Evolutionary conservation across 2,797 vertebrate genomes (phyloP), one percentile per base, ranked within the genome.

Genomic region (Gobionotothen gibberifrons): DNA sequence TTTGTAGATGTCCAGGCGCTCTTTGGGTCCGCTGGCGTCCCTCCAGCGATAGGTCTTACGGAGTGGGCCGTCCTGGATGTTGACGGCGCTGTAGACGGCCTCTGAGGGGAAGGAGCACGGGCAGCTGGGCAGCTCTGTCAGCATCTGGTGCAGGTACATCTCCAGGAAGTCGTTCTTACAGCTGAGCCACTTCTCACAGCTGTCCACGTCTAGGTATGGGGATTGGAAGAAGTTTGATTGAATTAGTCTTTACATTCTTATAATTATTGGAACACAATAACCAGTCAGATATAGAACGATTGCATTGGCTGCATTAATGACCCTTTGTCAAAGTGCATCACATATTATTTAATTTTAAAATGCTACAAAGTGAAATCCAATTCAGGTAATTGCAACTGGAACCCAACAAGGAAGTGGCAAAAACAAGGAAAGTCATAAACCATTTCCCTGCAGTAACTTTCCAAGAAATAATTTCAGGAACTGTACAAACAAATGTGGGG

Each of bases 161-260:
- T 93, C 93, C 17, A 98, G 95, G 92, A 97, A 97, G 77, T 96
- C 94, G 0, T 96, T 97, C 88, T 95, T 97, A 90, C 97, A 97
- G 88, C 92, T 96, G 52, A 98, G 89, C 96, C 96, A 98, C 88
- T 96, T 96, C 78, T 98, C 97, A 78, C 97, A 97, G 93, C 96
- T 96, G 95, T 97, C 97, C 64, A 95, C 92, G 64, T 95, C 96
- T 97, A 90, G 6, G 7, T 42, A 59, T 16, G 9, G 2, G 29
- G 5, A 55, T 65, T 16, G 21, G 51, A 47, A 62, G 6, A 55
- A 40, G 49, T 66, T 61, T 43, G n/a, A 56, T 36, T 21, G 17
- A 11, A 32, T 49, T 3, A 16, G 4, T 42, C 19, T 49, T 7
- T 14, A 39, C 2, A 69, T 40, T 68, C 4, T 21, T 32, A 26